Evolutionary conservation across 2,888 invertebrate genomes (phyloP).

Genomic region (Neoaliturus tenellus): DNA sequence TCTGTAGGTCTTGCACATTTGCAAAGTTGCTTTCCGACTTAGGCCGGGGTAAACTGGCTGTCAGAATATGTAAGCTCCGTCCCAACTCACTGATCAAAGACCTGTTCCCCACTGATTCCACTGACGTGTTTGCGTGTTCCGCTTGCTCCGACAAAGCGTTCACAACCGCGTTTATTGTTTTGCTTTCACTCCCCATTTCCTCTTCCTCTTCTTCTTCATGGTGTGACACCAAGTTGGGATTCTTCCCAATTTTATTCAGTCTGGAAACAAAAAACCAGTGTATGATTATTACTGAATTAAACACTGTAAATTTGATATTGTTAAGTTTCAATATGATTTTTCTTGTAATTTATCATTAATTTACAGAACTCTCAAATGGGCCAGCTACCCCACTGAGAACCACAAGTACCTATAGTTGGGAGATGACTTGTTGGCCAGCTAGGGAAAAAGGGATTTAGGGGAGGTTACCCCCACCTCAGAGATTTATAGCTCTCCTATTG

Average conservation of each 20-base stretch:
- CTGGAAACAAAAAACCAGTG: conserved; percentile 71
- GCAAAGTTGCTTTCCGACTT: conserved; percentile 91
- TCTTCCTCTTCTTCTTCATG: conserved; percentile 72
- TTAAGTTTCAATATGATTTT: too few relatives aligned
- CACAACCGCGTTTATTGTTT: conserved; percentile 94
- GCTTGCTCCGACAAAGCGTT: conserved; percentile 95
- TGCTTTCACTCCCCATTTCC: conserved; percentile 82
- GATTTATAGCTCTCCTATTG: too few relatives aligned
- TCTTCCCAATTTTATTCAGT: conserved; percentile 98
- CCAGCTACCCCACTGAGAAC: too few relatives aligned
- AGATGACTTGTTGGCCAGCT: too few relatives aligned
- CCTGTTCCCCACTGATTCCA: conserved; percentile 78
- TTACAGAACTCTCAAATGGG: too few relatives aligned
- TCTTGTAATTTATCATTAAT: too few relatives aligned
- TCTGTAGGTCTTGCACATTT: conserved; percentile 71
- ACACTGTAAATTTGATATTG: too few relatives aligned
- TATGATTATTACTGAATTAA: neutral
- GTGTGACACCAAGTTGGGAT: conserved; percentile 89
- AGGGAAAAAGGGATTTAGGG: too few relatives aligned
- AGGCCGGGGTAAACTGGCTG: conserved; percentile 82
- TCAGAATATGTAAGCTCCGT: conserved; percentile 80
- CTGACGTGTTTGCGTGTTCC: conserved; percentile 87
- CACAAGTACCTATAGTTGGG: too few relatives aligned
- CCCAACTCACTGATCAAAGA: conserved; percentile 77
- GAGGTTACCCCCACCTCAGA: too few relatives aligned